Evolutionary conservation across 1,140 invertebrate species (phyloP).

Genomic region (Tetragonula clypearis): DNA sequence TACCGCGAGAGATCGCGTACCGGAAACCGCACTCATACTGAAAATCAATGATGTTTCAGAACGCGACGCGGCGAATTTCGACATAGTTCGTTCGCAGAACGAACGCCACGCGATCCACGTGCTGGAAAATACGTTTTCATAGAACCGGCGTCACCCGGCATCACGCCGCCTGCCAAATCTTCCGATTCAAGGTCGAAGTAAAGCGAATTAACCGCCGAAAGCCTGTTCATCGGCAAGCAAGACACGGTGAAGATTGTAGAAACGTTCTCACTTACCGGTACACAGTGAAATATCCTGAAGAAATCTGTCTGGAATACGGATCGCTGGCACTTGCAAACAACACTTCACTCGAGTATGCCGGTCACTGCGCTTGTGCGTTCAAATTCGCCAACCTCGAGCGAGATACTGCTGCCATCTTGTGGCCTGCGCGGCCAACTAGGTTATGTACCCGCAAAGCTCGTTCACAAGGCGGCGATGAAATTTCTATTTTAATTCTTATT

Average conservation of each 20-base stretch:
- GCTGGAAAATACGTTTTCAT: constrained; percentile 31
- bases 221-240: neutral
- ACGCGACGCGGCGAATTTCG: neutral
- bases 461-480: constrained; percentile 21
- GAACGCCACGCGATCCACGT: constrained; percentile 34
- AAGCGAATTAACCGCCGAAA: neutral
- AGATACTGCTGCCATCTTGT: constrained; percentile 43
- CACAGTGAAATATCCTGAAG: constrained; percentile 44
- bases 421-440: neutral
- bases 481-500: neutral
- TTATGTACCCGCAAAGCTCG: neutral
- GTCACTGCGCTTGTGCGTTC: constrained; percentile 63
- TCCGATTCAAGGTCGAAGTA: constrained; percentile 28
- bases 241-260: too few species aligned
- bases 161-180: constrained; percentile 4
- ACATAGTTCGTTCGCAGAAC: neutral
- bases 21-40: too few species aligned
- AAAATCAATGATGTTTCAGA: neutral
- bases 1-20: neutral
- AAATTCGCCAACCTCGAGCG: constrained; percentile 29
- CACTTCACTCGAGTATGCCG: constrained; percentile 64
- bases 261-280: constrained; percentile 43
- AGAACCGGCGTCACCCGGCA: constrained; percentile 56
- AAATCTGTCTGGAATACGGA: constrained; percentile 46
- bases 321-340: constrained; percentile 56